These are phyloP conservation scores for Reticulitermes speratus DNA, from an alignment of 1,140 invertebrate genomes.

Conservation along the genomic window DNA sequence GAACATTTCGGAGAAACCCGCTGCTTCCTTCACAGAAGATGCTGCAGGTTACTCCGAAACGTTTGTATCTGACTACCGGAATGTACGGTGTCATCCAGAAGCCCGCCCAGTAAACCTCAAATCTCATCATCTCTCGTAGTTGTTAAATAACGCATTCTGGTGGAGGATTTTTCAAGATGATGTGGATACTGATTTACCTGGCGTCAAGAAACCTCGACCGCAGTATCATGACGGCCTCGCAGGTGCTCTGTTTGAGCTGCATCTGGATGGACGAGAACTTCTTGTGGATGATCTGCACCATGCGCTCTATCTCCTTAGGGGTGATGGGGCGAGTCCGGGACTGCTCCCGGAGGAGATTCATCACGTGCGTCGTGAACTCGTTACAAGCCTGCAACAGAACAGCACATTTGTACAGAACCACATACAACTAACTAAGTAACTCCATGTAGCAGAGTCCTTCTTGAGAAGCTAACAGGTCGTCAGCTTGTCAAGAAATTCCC, in stretches of 20 bases:
- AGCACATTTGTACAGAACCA: conserved; percentile 20
- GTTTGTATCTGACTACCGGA: too few species aligned
- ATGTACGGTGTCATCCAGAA: too few species aligned
- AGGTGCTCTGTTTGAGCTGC: conserved; percentile 99
- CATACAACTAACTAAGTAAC: neutral
- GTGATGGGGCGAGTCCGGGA: conserved; percentile 95
- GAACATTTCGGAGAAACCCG: too few species aligned
- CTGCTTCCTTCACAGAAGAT: too few species aligned
- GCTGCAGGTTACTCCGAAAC: too few species aligned
- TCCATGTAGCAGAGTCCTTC: too few species aligned
- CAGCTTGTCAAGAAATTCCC: too few species aligned
- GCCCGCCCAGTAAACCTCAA: too few species aligned
- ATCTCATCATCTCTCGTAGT: too few species aligned
- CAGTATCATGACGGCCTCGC: conserved; percentile 99
- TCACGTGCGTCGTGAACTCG: conserved; percentile 99
- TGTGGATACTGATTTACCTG: conserved; percentile 52
- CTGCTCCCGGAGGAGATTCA: conserved; percentile 97
- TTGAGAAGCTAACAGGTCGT: too few species aligned
- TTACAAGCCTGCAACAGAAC: conserved; percentile 85
- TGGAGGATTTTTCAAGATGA: too few species aligned
- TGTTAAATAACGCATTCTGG: too few species aligned
- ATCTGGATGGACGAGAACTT: conserved; percentile 99
- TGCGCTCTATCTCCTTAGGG: conserved; percentile 96
- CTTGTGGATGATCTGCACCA: conserved; percentile 99
- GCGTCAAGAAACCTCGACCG: conserved; percentile 93